Conservation (phyloP, 2,888 invertebrate genomes). For the Macrosoma leucophasiata region DNA sequence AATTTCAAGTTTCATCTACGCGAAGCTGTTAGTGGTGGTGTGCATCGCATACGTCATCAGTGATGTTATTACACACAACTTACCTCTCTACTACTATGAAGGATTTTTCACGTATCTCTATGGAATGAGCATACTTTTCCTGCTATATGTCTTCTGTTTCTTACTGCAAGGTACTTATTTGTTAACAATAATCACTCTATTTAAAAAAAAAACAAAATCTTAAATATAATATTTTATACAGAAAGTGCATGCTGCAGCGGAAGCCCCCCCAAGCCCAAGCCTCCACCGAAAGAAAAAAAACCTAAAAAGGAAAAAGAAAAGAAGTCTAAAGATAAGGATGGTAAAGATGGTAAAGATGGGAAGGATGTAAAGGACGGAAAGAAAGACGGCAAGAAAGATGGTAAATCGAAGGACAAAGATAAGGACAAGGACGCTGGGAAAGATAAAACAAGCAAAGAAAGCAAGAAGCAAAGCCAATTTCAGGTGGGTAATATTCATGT, state of each 20-base stretch:
- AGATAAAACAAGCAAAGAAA: slow-evolving; percentile 74
- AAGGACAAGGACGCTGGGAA: slow-evolving; percentile 78
- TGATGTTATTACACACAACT: slow-evolving; percentile 94
- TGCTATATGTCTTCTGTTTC: slow-evolving; percentile 96
- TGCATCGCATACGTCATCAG: slow-evolving; percentile 96
- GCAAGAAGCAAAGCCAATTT: slow-evolving; percentile 80
- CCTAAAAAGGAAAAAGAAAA: slow-evolving; percentile 80
- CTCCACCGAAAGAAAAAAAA: slow-evolving; percentile 81
- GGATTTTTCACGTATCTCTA: slow-evolving; percentile 96
- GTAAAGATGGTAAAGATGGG: slow-evolving; percentile 64
- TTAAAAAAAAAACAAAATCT: too few relatives aligned
- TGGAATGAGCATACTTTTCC: slow-evolving; percentile 93
- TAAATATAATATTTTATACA: slow-evolving; percentile 29
- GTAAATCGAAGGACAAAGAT: slow-evolving; percentile 75
- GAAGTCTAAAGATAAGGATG: slow-evolving; percentile 78
- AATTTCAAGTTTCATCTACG: slow-evolving; percentile 97
- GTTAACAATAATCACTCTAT: neutral
- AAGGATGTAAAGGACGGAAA: slow-evolving; percentile 70
- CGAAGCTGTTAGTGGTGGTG: slow-evolving; percentile 93
- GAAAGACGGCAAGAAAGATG: slow-evolving; percentile 76
- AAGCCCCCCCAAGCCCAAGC: slow-evolving; percentile 80
- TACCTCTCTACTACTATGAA: slow-evolving; percentile 95
- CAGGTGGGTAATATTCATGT: slow-evolving; percentile 66
- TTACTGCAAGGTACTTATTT: slow-evolving; percentile 81
- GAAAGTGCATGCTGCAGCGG: slow-evolving; percentile 90